Evolutionary conservation across 2,113 vertebrate genomes (phyloP), one percentile per base, ranked within the genome.

Genomic region (Periophthalmodon schlosseri): DNA sequence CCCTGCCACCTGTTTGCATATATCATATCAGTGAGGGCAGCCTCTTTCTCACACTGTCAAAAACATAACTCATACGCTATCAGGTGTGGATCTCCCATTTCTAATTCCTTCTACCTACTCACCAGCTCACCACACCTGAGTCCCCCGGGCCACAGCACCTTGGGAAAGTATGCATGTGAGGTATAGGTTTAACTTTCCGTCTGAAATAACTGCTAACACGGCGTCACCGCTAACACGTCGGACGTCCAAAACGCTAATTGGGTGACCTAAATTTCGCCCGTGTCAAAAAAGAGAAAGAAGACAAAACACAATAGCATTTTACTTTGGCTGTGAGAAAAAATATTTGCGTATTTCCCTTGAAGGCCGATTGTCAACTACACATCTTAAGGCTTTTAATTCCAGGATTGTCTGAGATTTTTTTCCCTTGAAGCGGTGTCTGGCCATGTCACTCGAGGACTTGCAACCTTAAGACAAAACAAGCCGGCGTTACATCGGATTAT

Each of bases 401-500:
- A 72, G 73, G 5, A 60, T 49, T 81, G 52, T 28, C 57, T 49
- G 49, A 39, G 68, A 67, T 70, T 68, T 79, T 74, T 81, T 77
- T 18, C 12, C 16, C 67, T 39, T 57, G 79, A 90, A 91, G 67
- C 76, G 72, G 63, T 80, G 89, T 90, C 90, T 91, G 90, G 87
- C 89, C 87, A 86, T 86, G 87, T 90, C 90, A 92, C 84, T 89
- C 70, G 70, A 85, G 83, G 86, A 86, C 83, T 84, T 75, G 78
- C 50, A 64, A 82, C 66, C 78, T 77, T 63, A 82, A 91, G 76
- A 90, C 89, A 88, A 88, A 92, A 91, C 82, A 89, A 50, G 84
- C 87, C 88, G 84, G 88, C 88, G 72, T 93, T 93, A 93, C 90
- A 91, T 74, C 78, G 92, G 93, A 94, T 95, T 94, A 95, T 87